Percentiles rank a stretch among this genome's conserved stretches.
Evolutionary conservation across 1,140 invertebrate species (phyloP).

Genomic region (Drosophila kurseongensis): DNA sequence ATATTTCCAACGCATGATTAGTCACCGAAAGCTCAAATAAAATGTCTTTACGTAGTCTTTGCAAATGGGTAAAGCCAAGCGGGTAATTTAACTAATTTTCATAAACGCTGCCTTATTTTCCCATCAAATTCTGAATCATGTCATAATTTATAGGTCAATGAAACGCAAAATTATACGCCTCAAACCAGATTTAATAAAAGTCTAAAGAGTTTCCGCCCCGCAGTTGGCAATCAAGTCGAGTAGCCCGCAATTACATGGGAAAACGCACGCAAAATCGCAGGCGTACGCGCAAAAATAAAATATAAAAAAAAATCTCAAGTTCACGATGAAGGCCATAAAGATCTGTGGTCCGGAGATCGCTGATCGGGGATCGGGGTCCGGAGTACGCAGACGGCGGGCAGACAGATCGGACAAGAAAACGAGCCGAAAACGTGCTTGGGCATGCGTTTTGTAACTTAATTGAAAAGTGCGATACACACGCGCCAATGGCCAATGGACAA

Average conservation of each 20-base stretch:
- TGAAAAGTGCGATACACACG: constrained; percentile 81
- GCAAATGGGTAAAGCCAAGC: constrained; percentile 4
- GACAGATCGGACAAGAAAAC: constrained; percentile 35
- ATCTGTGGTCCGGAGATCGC: constrained; percentile 13
- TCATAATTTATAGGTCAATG: constrained; percentile 34
- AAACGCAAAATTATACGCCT: constrained; percentile 36
- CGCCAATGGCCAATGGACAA: constrained; percentile 50
- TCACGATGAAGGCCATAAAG: constrained; percentile 70
- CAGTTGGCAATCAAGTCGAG: constrained; percentile 25
- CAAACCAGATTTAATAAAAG: constrained; percentile 38
- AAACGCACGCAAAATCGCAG: constrained; percentile 40
- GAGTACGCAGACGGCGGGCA: constrained; percentile 4
- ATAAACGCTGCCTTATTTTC: constrained; percentile 21
- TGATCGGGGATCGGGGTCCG: background rate
- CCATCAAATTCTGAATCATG: constrained; percentile 30
- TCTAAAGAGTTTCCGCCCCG: constrained; percentile 35
- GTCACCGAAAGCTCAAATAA: constrained; percentile 7
- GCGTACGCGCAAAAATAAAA: constrained; percentile 18
- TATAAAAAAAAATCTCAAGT: constrained; percentile 57
- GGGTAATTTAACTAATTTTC: constrained; percentile 28
- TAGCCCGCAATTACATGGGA: constrained; percentile 48
- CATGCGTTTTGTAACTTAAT: constrained; percentile 81
- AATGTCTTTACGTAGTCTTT: constrained; percentile 17
- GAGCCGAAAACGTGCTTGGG: constrained; percentile 68
- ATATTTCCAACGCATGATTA: constrained; percentile 7